A percentile compares a stretch with the other conserved stretches of the same genome.
Evolutionary conservation across 2,888 invertebrate species (phyloP).

Genomic region (Caenorhabditis wallacei): DNA sequence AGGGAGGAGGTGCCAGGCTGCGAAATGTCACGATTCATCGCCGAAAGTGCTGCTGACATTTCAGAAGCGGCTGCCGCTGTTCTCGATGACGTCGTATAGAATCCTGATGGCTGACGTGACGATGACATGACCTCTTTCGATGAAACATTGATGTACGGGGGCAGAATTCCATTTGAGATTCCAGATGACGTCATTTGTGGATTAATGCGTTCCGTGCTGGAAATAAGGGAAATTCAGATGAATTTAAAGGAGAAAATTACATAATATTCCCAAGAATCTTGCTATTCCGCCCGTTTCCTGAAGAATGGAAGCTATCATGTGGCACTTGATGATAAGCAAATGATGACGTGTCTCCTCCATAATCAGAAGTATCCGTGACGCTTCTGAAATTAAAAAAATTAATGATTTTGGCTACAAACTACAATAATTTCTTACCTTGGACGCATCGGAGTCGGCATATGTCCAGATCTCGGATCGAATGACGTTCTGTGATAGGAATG

Average conservation of each 20-base stretch:
- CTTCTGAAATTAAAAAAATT: constrained; percentile 31
- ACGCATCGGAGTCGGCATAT: constrained; percentile 39
- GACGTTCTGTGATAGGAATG: constrained; percentile 61
- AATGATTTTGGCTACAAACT: not conserved
- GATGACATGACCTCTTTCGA: constrained; percentile 56
- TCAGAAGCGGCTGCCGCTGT: constrained; percentile 59
- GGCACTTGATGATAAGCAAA: constrained; percentile 30
- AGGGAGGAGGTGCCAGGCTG: not conserved
- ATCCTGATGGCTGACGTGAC: not conserved
- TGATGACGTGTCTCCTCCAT: constrained; percentile 19
- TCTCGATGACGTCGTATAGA: constrained; percentile 27
- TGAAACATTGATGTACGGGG: constrained; percentile 63
- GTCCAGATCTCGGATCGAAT: constrained; percentile 49
- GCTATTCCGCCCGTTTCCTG: not conserved
- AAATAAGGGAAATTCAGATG: not conserved
- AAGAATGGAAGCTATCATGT: constrained; percentile 52
- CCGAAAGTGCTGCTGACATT: constrained; percentile 52
- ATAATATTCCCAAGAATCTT: constrained; percentile 56
- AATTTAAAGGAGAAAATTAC: constrained; percentile 14
- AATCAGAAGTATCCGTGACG: constrained; percentile 55
- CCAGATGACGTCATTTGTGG: constrained; percentile 17
- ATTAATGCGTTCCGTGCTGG: constrained; percentile 57
- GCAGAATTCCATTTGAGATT: constrained; percentile 57
- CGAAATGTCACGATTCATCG: constrained; percentile 36
- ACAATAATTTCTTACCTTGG: constrained; percentile 18